phyloP scores from a whole-genome alignment of 2,888 invertebrate genomes.

The Synergus umbraculus region DNA sequence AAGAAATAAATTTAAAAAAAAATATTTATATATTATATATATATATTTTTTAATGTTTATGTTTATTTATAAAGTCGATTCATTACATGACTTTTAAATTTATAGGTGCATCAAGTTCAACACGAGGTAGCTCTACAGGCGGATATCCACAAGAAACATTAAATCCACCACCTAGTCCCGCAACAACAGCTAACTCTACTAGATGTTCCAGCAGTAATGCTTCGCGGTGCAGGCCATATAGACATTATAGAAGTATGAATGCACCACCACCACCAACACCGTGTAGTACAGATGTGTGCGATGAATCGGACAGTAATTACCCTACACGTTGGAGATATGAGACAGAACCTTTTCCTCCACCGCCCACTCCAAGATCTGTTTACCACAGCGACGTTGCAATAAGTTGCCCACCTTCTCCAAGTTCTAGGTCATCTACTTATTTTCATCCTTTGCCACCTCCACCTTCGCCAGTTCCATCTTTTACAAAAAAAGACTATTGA shows the following conservation, averaged over 20 bases:
- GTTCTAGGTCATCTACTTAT: slow-evolving; percentile 88
- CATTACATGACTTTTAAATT: not conserved
- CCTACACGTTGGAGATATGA: slow-evolving; percentile 81
- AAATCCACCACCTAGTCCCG: slow-evolving; percentile 95
- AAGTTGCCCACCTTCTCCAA: slow-evolving; percentile 82
- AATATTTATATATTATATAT: too few relatives aligned
- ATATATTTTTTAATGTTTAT: too few relatives aligned
- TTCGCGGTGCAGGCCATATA: slow-evolving; percentile 83
- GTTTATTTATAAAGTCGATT: not conserved
- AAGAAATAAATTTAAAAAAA: too few relatives aligned
- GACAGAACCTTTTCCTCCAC: slow-evolving; percentile 87
- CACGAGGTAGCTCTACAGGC: slow-evolving; percentile 81
- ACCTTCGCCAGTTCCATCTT: slow-evolving; percentile 87
- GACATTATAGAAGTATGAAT: slow-evolving; percentile 87
- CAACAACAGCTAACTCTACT: slow-evolving; percentile 84
- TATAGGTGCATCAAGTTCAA: slow-evolving; percentile 83
- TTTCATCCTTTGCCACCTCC: slow-evolving; percentile 91
- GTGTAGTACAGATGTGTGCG: slow-evolving; percentile 95
- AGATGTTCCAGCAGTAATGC: slow-evolving; percentile 79
- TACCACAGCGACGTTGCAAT: slow-evolving; percentile 85
- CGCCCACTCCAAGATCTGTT: slow-evolving; percentile 86
- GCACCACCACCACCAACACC: slow-evolving; percentile 96
- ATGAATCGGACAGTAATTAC: slow-evolving; percentile 90
- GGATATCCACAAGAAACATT: slow-evolving; percentile 90
- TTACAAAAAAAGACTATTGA: slow-evolving; percentile 23